Percentiles rank a stretch among this genome's conserved stretches.
phyloP scores from a whole-genome alignment of 2,113 vertebrate genomes.

The Gasterosteus aculeatus region DNA sequence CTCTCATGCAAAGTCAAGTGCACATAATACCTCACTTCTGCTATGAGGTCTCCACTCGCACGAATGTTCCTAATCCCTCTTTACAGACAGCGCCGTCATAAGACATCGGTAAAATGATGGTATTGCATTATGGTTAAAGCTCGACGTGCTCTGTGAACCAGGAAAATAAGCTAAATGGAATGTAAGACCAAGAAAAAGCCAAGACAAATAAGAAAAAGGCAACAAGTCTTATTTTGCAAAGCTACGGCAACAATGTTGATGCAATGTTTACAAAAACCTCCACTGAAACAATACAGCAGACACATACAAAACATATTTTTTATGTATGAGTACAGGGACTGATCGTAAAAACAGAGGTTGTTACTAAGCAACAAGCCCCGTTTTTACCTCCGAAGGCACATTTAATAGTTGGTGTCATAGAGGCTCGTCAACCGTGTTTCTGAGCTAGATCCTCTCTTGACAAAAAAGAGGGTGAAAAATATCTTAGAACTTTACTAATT shows the following conservation, averaged over 20 bases:
- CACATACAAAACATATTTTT: slow-evolving; percentile 39
- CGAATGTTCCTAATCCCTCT: slow-evolving; percentile 25
- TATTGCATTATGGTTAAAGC: slow-evolving; percentile 1
- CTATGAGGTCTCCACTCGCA: neutral
- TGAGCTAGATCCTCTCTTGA: slow-evolving; percentile 14
- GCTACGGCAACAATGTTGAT: slow-evolving; percentile 3
- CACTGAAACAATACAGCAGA: neutral
- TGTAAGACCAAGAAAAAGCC: slow-evolving; percentile 19
- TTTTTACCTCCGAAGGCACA: slow-evolving; percentile 34
- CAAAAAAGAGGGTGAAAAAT: neutral
- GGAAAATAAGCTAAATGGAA: slow-evolving; percentile 19
- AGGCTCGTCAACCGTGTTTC: slow-evolving; percentile 17
- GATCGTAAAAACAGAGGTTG: slow-evolving; percentile 41
- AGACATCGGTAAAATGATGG: slow-evolving; percentile 20
- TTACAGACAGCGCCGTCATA: neutral
- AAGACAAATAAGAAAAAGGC: neutral
- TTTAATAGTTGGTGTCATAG: slow-evolving; percentile 19
- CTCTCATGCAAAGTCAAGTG: slow-evolving; percentile 16
- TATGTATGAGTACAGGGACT: slow-evolving; percentile 63
- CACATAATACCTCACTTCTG: slow-evolving; percentile 11
- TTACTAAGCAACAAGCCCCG: slow-evolving; percentile 75
- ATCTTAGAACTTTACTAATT: neutral
- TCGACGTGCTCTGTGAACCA: slow-evolving; percentile 1
- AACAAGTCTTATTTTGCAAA: slow-evolving; percentile 7
- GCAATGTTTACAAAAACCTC: neutral